Conservation (phyloP, 2,113 vertebrate genomes). For the Chunga burmeisteri region DNA sequence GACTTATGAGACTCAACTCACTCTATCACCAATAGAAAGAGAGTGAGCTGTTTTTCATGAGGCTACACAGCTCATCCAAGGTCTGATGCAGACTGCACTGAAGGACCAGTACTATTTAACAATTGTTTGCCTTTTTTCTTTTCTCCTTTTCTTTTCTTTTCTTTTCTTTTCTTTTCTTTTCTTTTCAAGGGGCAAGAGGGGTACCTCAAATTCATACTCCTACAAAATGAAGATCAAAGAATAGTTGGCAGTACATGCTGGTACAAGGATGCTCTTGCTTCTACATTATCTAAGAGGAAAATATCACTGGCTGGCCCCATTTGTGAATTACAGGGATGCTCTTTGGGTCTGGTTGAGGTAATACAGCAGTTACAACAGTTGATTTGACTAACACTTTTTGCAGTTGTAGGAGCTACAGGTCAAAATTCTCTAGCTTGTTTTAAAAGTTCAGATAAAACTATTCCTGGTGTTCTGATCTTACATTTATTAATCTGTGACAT, state of each 20-base stretch:
- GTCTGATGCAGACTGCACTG: neutral
- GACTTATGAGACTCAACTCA: neutral
- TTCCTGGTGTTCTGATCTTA: neutral
- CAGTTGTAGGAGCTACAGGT: neutral
- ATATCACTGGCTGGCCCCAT: neutral
- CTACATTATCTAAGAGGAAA: neutral
- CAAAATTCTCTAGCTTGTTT: neutral
- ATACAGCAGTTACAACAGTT: neutral
- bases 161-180: neutral
- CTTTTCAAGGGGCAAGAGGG: neutral
- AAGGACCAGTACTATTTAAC: neutral
- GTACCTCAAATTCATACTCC: neutral
- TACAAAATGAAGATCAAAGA: neutral
- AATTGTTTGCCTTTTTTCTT: neutral
- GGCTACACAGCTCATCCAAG: neutral
- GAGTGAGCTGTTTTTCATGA: neutral
- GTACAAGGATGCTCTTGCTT: neutral
- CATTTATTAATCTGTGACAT: neutral
- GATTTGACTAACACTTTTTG: neutral
- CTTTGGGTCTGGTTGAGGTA: neutral
- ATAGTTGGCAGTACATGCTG: neutral
- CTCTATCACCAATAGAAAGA: neutral
- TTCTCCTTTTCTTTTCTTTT: rapidly evolving
- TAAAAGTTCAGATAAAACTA: neutral
- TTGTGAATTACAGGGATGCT: neutral